Evolutionary conservation across 2,797 vertebrate genomes (phyloP).

Genomic region (Salarias fasciatus): DNA sequence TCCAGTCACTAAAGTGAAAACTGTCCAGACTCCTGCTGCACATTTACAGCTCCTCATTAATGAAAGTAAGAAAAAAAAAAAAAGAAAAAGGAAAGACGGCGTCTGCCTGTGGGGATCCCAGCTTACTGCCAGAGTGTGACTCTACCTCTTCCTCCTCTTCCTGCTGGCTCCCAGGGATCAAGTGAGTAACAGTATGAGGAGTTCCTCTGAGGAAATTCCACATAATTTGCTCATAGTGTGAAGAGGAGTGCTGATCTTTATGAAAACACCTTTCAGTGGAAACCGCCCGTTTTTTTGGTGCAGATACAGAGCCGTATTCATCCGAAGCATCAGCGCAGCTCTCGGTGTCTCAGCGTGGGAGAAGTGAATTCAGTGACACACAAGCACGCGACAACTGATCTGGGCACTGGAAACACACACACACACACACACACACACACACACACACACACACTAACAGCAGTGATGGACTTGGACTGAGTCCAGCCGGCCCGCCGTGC

Average conservation of each 20-base stretch:
- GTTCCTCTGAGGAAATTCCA: slow-evolving; percentile 44
- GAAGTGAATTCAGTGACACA: slow-evolving; percentile 10
- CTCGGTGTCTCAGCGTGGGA: slow-evolving; percentile 41
- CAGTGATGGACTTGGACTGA: slow-evolving; percentile 59
- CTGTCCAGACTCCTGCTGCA: no score
- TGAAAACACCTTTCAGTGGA: slow-evolving; percentile 17
- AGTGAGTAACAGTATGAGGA: slow-evolving; percentile 40
- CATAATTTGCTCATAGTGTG: slow-evolving; percentile 18
- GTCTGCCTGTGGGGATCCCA: not conserved
- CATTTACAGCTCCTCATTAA: no score
- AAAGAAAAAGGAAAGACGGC: no score
- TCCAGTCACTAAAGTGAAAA: no score
- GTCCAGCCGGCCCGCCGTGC: slow-evolving; percentile 55
- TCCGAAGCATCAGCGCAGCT: slow-evolving; percentile 29
- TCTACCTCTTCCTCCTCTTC: slow-evolving; percentile 18
- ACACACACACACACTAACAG: slow-evolving; percentile 39
- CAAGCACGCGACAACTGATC: not conserved
- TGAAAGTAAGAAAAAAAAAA: no score
- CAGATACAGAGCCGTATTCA: slow-evolving; percentile 10
- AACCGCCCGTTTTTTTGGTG: slow-evolving; percentile 8
- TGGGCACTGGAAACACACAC: slow-evolving; percentile 15
- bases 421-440: no score
- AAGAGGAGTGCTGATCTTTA: slow-evolving; percentile 1
- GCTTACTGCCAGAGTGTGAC: slow-evolving; percentile 17
- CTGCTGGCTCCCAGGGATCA: slow-evolving; percentile 10